Evolutionary conservation across 2,113 vertebrate genomes (phyloP).

Genomic region (Eublepharis macularius): DNA sequence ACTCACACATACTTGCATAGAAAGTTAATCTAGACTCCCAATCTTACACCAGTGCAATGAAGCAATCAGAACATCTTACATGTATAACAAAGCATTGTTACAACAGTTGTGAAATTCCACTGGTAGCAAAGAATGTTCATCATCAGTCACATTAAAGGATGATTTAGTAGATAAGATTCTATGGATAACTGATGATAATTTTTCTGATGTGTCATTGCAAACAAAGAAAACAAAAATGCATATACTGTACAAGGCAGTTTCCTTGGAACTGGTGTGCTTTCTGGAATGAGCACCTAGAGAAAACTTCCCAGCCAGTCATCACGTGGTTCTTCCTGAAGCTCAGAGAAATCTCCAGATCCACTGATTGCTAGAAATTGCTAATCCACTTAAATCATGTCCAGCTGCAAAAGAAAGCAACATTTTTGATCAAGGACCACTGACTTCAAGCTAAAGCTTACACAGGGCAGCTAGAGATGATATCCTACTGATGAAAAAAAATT

Average conservation of each 20-base stretch:
- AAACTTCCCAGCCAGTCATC: background rate
- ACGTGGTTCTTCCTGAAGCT: background rate
- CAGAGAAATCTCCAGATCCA: conserved; percentile 16
- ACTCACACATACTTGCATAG: background rate
- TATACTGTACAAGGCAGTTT: conserved; percentile 12
- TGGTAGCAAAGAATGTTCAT: background rate
- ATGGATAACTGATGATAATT: conserved; percentile 27
- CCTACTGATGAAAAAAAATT: background rate
- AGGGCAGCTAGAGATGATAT: background rate
- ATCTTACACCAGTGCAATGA: conserved; percentile 14
- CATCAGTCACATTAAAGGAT: background rate
- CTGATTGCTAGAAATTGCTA: fast-evolving
- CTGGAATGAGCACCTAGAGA: conserved; percentile 19
- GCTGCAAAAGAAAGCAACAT: conserved; percentile 77
- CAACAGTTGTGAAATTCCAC: conserved; percentile 13
- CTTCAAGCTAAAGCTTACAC: background rate
- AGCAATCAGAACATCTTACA: conserved; percentile 12
- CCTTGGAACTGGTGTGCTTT: conserved; percentile 23
- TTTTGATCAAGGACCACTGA: conserved; percentile 20
- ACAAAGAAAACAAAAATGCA: conserved; percentile 19
- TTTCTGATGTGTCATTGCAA: conserved; percentile 11
- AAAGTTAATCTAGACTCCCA: conserved; percentile 13
- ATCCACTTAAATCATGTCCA: conserved; percentile 89
- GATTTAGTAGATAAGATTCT: conserved; percentile 23
- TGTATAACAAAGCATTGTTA: background rate